Base-by-base conservation (phyloP, 2,888 invertebrate species). In the Caenorhabditis sp. region DNA sequence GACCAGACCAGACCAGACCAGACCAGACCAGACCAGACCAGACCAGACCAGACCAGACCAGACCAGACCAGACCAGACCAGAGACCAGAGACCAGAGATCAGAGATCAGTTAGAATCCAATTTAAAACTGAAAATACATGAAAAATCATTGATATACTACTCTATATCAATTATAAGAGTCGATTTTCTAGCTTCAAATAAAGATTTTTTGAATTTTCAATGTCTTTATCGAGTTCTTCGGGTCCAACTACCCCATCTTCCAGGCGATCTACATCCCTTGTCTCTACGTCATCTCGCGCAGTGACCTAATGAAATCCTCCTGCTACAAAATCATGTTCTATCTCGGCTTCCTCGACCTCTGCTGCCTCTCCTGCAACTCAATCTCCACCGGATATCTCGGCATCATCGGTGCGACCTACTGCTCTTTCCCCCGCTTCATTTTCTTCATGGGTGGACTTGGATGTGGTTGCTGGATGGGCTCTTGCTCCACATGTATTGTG, bases 401-500 rank as follows among this genome's bases (percentile, higher is more conserved):
- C 20, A 59, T 72, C 17, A 31, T 27, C 5, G 72, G 72, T 58
- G 67, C 72, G 21, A 65, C 68, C 0, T 56, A 62, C 23, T 72
- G 67, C 54, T 65, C 72, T 10, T 54, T 61, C 50, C 72, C 72
- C 0, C 27, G 36, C 0, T 64, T 72, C 52, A 72, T 72, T 10
- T 65, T 59, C 56, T 52, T 62, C 0, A 62, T 65, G 67, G 72
- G 72, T 14, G 59, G 64, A n/a, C 20, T 72, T 0, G 72, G 67
- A 25, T 67, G 67, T 50, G 72, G 72, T n/a, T 72, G 72, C 38
- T 72, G 72, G 72, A 68, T 72, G 68, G 72, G 72, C 0, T 72
- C 72, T 0, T 72, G 72, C 59, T 63, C 61, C 21, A 61, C 72
- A 0, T 72, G 72, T 38, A 68, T 72, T 21, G 53, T 72, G 5